Conservation (phyloP, 2,113 vertebrate genomes). For the Neopipo cinnamomea region DNA sequence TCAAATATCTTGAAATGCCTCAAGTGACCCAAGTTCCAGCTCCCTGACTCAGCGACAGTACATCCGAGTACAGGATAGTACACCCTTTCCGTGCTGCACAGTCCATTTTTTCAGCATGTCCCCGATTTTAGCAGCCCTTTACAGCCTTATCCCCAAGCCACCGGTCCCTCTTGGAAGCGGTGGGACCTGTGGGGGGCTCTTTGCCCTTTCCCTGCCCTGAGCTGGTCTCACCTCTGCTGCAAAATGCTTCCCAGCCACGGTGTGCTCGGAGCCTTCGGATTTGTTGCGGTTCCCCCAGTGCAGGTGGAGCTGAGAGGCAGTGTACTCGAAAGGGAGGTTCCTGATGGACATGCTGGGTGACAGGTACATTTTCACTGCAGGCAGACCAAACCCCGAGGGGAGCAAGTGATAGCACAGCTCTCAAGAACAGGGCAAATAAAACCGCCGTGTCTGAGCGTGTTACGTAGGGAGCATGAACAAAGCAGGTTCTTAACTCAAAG, state of each 20-base stretch:
- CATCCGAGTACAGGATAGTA: fast-evolving
- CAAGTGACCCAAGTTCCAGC: neutral
- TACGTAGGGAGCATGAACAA: neutral
- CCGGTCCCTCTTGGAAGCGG: neutral
- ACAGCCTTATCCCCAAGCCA: neutral
- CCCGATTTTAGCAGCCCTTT: neutral
- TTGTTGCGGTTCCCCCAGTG: conserved; percentile 87
- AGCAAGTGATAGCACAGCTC: neutral
- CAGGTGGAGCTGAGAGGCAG: conserved; percentile 88
- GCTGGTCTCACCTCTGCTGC: conserved; percentile 85
- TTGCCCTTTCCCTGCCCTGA: neutral
- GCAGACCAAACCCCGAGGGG: neutral
- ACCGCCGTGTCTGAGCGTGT: neutral
- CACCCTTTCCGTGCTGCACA: neutral
- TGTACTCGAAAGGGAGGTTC: conserved; percentile 81
- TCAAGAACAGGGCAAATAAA: neutral
- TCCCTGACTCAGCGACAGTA: too few species aligned
- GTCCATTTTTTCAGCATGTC: neutral
- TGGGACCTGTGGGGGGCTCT: neutral
- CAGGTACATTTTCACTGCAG: conserved; percentile 85
- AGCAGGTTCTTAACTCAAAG: neutral
- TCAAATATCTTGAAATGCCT: neutral
- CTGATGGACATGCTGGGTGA: conserved; percentile 80
- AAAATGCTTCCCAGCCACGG: conserved; percentile 81
- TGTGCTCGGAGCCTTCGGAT: conserved; percentile 88